phyloP scores from a whole-genome alignment of 2,113 vertebrate genomes.

The Channa maculata region DNA sequence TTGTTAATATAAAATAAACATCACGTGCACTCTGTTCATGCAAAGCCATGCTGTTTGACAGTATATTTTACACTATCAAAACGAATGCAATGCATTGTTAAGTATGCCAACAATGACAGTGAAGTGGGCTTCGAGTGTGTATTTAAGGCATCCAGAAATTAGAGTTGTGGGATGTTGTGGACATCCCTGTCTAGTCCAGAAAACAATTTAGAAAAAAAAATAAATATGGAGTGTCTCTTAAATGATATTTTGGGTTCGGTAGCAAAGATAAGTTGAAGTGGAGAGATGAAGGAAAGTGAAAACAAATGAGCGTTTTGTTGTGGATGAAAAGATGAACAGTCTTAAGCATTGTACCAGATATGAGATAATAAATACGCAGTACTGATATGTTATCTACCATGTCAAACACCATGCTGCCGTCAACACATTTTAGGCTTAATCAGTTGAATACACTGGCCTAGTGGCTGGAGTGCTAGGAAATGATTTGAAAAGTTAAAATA shows the following conservation, averaged over 20 bases:
- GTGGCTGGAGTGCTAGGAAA: neutral
- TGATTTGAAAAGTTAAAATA: neutral
- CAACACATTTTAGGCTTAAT: slow-evolving; percentile 7
- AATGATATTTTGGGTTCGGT: slow-evolving; percentile 6
- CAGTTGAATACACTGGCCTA: too few relatives aligned
- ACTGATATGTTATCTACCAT: slow-evolving; percentile 37
- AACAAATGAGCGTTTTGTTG: slow-evolving; percentile 53
- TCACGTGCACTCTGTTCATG: slow-evolving; percentile 58
- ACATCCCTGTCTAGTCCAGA: neutral
- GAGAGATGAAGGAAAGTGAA: slow-evolving; percentile 24
- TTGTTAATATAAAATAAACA: slow-evolving; percentile 34
- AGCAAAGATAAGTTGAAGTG: neutral
- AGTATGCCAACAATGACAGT: too few relatives aligned
- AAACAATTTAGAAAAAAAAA: neutral
- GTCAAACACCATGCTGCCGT: slow-evolving; percentile 15
- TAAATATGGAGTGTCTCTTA: slow-evolving; percentile 14
- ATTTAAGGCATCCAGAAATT: slow-evolving; percentile 39
- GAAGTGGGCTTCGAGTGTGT: slow-evolving; percentile 2
- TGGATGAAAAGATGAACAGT: slow-evolving; percentile 20
- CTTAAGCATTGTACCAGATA: slow-evolving; percentile 29
- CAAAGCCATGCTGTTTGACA: slow-evolving; percentile 60
- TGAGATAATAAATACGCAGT: slow-evolving; percentile 65
- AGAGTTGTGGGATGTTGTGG: slow-evolving; percentile 18
- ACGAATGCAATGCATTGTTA: too few relatives aligned
- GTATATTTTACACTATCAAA: neutral